Evolutionary conservation across 2,888 invertebrate species (phyloP).

Genomic region (Aphelenchoides bicaudatus): DNA sequence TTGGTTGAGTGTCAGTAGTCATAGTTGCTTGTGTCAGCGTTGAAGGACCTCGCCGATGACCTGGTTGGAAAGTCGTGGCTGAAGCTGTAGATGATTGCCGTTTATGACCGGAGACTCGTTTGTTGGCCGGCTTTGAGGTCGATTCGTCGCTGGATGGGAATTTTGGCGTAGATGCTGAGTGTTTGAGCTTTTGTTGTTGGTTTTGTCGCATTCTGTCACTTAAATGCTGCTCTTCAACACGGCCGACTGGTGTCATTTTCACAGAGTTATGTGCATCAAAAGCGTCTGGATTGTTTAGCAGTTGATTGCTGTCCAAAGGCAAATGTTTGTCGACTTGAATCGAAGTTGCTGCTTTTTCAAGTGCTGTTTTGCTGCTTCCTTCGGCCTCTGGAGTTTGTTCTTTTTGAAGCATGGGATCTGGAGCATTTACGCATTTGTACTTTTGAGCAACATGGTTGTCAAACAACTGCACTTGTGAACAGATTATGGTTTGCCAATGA

Average conservation of each 20-base stretch:
- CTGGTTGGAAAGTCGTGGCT: conserved; percentile 25
- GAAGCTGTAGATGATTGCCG: conserved; percentile 22
- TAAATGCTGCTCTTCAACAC: neutral
- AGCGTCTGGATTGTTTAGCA: conserved; percentile 2
- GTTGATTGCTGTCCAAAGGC: conserved; percentile 6
- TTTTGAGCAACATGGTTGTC: conserved; percentile 34
- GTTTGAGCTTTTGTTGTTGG: neutral
- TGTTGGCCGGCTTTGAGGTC: neutral
- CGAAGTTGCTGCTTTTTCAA: neutral
- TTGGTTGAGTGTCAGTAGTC: conserved; percentile 21
- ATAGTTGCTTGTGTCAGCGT: conserved; percentile 30
- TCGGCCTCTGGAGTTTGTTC: neutral
- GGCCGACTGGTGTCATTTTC: neutral
- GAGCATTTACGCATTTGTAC: conserved; percentile 21
- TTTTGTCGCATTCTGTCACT: neutral
- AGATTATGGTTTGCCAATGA: conserved; percentile 58
- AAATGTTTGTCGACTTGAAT: neutral
- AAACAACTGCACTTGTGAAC: conserved; percentile 40
- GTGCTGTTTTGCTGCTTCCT: too few species aligned
- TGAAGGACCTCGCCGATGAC: conserved; percentile 34
- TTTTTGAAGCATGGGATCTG: neutral
- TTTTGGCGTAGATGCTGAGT: neutral
- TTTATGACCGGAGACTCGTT: conserved; percentile 8
- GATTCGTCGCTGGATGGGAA: neutral
- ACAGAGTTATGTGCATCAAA: neutral